Conservation (phyloP, 2,888 invertebrate species). For the Dryobota labecula region DNA sequence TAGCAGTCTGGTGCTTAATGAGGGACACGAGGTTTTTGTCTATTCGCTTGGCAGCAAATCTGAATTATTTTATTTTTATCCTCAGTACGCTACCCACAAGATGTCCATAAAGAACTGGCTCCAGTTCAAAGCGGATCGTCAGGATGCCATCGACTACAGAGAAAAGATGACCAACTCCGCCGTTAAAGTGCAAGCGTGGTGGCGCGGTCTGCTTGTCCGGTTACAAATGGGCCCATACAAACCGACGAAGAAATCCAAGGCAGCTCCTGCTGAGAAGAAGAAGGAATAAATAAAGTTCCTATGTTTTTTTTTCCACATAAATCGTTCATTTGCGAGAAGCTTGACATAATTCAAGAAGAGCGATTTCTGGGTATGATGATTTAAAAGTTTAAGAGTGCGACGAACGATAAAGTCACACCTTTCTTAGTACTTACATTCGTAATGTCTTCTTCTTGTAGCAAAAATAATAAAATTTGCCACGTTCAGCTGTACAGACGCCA, state of each 20-base stretch:
- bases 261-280: neutral
- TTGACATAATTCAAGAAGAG: no score
- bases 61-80: neutral
- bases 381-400: no score
- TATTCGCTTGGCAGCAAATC: neutral
- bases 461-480: no score
- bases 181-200: constrained; percentile 84
- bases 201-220: constrained; percentile 74
- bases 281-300: neutral
- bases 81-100: constrained; percentile 78
- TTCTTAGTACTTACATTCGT: no score
- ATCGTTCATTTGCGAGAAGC: no score
- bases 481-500: no score
- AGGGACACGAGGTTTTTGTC: neutral
- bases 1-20: neutral
- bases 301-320: neutral
- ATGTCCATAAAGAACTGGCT: constrained; percentile 78
- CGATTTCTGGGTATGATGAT: no score
- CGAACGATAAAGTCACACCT: no score
- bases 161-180: constrained; percentile 82
- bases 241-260: neutral
- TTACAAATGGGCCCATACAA: constrained; percentile 58
- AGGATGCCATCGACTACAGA: constrained; percentile 73
- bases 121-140: constrained; percentile 81
- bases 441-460: no score